phyloP scores from a whole-genome alignment of 2,888 invertebrate genomes.

The Saturnia pavonia region DNA sequence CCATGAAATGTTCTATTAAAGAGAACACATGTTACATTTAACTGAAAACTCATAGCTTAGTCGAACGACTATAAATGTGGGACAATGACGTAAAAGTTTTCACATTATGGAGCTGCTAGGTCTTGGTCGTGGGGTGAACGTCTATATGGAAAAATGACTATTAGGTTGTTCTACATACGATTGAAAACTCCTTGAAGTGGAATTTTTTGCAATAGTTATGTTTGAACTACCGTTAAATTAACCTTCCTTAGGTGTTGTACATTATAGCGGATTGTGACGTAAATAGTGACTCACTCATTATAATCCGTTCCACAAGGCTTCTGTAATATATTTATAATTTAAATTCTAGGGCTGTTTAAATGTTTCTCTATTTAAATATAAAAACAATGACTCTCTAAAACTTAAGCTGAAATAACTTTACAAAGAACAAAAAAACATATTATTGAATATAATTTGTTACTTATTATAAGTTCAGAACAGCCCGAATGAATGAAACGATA shows the following conservation, averaged over 20 bases:
- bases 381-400: too few species aligned
- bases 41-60: slow-evolving; percentile 32
- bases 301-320: slow-evolving; percentile 19
- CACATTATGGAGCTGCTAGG: slow-evolving; percentile 68
- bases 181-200: slow-evolving; percentile 26
- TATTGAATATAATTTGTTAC: background rate
- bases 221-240: slow-evolving; percentile 51
- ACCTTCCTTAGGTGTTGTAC: slow-evolving; percentile 41
- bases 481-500: background rate
- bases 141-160: slow-evolving; percentile 41
- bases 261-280: slow-evolving; percentile 47
- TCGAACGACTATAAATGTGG: slow-evolving; percentile 44
- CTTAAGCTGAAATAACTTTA: background rate
- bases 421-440: background rate
- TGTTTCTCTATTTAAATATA: too few species aligned
- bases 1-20: slow-evolving; percentile 11
- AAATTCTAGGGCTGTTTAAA: background rate
- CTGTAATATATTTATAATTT: background rate
- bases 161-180: slow-evolving; percentile 25
- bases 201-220: slow-evolving; percentile 6
- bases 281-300: slow-evolving; percentile 32
- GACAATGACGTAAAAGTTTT: slow-evolving; percentile 74
- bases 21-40: slow-evolving; percentile 21
- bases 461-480: background rate
- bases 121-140: slow-evolving; percentile 58